A percentile compares a stretch with the other conserved stretches of the same genome.
Evolutionary conservation across 37 sponge, comb jelly and placozoan species (phyloP).

Genomic region (Beroe forskalii): DNA sequence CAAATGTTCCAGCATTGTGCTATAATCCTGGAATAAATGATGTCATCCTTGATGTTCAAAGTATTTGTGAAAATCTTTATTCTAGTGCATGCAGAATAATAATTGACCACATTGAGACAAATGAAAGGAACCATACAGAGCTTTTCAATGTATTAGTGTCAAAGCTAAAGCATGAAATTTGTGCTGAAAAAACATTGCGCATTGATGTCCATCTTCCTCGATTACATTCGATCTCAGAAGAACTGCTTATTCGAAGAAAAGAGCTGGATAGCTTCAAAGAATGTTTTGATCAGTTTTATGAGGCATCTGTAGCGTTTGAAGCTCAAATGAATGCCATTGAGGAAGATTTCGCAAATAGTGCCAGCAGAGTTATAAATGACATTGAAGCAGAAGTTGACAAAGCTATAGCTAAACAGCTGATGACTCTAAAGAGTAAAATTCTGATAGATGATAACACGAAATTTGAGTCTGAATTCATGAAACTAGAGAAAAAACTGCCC

Average conservation of each 20-base stretch:
- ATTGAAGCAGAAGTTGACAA: neutral
- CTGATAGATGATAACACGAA: neutral
- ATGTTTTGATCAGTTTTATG: conserved; percentile 3
- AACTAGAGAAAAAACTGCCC: neutral
- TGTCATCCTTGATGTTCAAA: neutral
- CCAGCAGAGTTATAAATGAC: neutral
- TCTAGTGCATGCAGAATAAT: neutral
- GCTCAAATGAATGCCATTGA: neutral
- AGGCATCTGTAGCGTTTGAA: neutral
- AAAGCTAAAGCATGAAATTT: conserved; percentile 7
- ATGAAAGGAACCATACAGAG: conserved; percentile 6
- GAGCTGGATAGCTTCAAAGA: conserved; percentile 14
- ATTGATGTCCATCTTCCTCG: neutral
- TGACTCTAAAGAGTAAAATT: neutral
- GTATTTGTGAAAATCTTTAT: neutral
- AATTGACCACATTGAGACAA: neutral
- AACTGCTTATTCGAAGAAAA: neutral
- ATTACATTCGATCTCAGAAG: neutral
- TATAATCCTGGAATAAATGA: neutral
- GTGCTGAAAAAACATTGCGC: neutral
- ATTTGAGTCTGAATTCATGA: neutral
- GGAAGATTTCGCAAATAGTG: neutral
- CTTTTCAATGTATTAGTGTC: neutral
- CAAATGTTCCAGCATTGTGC: neutral
- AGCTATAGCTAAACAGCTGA: neutral